Evolutionary conservation across 2,888 invertebrate species (phyloP).

Genomic region (Parnassius smintheus): DNA sequence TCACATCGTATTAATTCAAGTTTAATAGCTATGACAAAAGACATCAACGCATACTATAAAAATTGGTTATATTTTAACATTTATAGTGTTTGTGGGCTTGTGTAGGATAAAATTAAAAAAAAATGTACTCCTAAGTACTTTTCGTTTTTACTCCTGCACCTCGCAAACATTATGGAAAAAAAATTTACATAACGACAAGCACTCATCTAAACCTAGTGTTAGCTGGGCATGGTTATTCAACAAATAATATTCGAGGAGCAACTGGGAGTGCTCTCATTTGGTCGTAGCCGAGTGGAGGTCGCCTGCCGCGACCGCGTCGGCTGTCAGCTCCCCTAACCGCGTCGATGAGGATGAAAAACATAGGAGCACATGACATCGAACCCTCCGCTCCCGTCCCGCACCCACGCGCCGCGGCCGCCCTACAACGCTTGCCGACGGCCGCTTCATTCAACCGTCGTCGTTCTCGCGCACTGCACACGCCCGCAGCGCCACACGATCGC

Average conservation of each 20-base stretch:
- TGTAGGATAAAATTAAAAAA: too few species aligned
- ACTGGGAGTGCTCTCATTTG: slow-evolving; percentile 50
- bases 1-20: too few species aligned
- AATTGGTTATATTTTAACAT: neutral
- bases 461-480: slow-evolving; percentile 72
- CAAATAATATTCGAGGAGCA: slow-evolving; percentile 25
- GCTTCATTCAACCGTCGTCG: slow-evolving; percentile 75
- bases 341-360: slow-evolving; percentile 53
- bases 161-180: too few species aligned
- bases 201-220: slow-evolving; percentile 4
- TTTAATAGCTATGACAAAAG: slow-evolving; percentile 44
- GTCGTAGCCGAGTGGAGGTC: slow-evolving; percentile 52
- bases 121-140: too few species aligned
- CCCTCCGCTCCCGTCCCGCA: slow-evolving; percentile 65
- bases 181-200: too few species aligned
- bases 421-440: slow-evolving; percentile 54
- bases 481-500: slow-evolving; percentile 40
- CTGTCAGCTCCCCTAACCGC: slow-evolving; percentile 38
- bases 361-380: slow-evolving; percentile 58
- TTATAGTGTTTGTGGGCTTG: too few species aligned
- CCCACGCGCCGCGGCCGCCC: slow-evolving; percentile 60
- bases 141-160: too few species aligned
- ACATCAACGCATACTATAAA: slow-evolving; percentile 48
- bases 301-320: slow-evolving; percentile 32
- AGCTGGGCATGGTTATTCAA: slow-evolving; percentile 18